A percentile compares a stretch with the other conserved stretches of the same genome.
phyloP scores from a whole-genome alignment of 2,888 invertebrate species.

The Tipula lateralis region DNA sequence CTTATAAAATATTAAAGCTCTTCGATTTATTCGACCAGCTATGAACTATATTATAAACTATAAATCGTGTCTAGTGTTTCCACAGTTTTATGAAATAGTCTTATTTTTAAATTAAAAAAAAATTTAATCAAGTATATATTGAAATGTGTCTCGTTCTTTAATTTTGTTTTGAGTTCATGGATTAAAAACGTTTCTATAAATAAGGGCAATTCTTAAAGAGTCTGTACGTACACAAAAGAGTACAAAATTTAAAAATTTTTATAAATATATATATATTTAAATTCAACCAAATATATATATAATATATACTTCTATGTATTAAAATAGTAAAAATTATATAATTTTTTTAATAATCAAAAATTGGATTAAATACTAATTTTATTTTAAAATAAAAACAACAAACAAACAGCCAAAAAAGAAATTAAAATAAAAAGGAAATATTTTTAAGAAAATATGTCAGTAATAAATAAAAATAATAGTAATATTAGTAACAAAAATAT shows the following conservation, averaged over 20 bases:
- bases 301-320: too few species aligned
- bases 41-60: not conserved
- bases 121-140: not conserved
- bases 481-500: not conserved
- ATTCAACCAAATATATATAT: not conserved
- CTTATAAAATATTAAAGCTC: not conserved
- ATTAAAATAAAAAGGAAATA: not conserved
- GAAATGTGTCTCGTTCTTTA: not conserved
- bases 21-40: not conserved
- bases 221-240: not conserved
- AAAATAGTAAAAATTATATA: not conserved
- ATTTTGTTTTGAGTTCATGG: not conserved
- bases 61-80: not conserved
- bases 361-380: not conserved
- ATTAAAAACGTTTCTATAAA: not conserved
- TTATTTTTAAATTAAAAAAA: not conserved
- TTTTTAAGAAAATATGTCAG: conserved; percentile 6
- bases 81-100: not conserved
- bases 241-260: not conserved
- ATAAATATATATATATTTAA: not conserved
- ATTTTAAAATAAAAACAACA: not conserved
- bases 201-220: not conserved
- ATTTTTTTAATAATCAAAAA: not conserved
- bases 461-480: not conserved
- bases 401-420: not conserved